Conservation (phyloP, 2,113 vertebrate genomes). For the Pholis gunnellus region DNA sequence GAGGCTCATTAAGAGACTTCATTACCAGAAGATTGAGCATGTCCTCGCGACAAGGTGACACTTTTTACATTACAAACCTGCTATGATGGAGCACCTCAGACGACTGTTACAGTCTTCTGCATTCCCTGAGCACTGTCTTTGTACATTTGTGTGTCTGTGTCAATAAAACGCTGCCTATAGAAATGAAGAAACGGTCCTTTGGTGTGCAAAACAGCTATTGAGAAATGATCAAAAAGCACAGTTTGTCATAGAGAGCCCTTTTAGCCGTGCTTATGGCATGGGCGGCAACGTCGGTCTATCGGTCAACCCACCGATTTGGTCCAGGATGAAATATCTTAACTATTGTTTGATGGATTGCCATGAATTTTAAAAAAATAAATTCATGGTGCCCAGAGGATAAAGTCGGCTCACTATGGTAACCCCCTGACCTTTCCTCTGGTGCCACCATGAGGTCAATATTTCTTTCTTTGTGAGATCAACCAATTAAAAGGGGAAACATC, state of each 20-base stretch:
- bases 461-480: not conserved
- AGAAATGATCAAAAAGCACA: not conserved
- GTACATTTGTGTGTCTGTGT: not conserved
- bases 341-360: not conserved
- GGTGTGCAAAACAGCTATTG: not conserved
- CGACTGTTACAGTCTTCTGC: constrained; percentile 11
- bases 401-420: not conserved
- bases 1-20: constrained; percentile 50
- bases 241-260: not conserved
- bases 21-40: constrained; percentile 46
- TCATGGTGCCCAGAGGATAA: not conserved
- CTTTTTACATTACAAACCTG: constrained; percentile 28
- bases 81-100: constrained; percentile 50
- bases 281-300: not conserved
- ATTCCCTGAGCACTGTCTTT: constrained; percentile 3
- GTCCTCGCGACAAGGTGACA: constrained; percentile 36
- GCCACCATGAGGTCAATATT: not conserved
- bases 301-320: not conserved
- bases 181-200: not conserved
- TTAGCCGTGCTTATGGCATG: not conserved
- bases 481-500: not conserved
- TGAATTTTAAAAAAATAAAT: not conserved
- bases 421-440: not conserved
- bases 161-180: constrained; percentile 16
- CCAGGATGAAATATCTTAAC: not conserved